Evolutionary conservation across 2,888 invertebrate species (phyloP).

Genomic region (Nymphalis c-album): DNA sequence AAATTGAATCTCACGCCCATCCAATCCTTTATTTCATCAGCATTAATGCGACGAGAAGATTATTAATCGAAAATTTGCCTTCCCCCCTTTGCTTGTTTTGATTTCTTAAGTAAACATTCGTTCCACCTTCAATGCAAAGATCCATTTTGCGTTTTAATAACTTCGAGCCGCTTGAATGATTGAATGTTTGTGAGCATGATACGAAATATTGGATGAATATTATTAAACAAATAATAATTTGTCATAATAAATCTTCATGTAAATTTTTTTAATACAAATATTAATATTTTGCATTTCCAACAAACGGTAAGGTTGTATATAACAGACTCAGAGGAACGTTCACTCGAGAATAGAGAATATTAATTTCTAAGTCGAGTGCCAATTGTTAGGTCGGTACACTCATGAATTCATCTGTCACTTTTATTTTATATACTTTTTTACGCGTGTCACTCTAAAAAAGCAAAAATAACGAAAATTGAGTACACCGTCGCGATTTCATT

Average conservation of each 20-base stretch:
- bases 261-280: background rate
- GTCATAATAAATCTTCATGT: background rate
- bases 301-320: no score
- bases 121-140: constrained; percentile 32
- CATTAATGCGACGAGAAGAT: constrained; percentile 68
- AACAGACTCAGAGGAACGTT: no score
- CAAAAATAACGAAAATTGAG: no score
- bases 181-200: constrained; percentile 24
- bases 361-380: no score
- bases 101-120: constrained; percentile 51
- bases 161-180: constrained; percentile 35
- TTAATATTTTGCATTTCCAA: no score
- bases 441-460: no score
- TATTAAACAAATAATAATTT: constrained; percentile 15
- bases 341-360: no score
- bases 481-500: no score
- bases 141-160: constrained; percentile 40
- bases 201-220: constrained; percentile 21
- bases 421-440: no score
- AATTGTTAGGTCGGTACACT: no score
- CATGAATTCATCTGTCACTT: no score
- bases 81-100: constrained; percentile 46
- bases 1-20: constrained; percentile 75
- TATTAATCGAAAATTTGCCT: constrained; percentile 69
- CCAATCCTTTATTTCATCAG: constrained; percentile 76